These are phyloP conservation scores for Cotesia typhae DNA, from an alignment of 1,140 invertebrate genomes.

Conservation along the genomic window DNA sequence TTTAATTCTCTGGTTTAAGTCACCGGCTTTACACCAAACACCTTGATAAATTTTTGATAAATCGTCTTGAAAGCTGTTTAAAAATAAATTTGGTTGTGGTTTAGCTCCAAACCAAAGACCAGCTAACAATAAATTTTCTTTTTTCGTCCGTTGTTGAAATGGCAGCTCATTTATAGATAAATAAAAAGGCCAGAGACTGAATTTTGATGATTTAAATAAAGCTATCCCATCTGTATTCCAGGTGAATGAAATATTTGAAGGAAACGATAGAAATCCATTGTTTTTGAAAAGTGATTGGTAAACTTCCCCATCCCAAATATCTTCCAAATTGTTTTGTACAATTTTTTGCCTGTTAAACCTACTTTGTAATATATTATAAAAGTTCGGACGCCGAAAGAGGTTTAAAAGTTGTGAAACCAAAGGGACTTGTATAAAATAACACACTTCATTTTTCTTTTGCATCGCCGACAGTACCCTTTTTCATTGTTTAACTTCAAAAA, in stretches of 20 bases:
- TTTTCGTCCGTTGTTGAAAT: neutral
- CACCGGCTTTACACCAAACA: neutral
- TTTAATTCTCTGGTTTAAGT: neutral
- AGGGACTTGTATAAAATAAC: too few species aligned
- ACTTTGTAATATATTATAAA: too few species aligned
- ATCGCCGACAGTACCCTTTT: too few species aligned
- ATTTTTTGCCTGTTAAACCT: too few species aligned
- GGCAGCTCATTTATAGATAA: conserved; percentile 23
- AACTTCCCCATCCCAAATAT: too few species aligned
- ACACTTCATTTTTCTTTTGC: too few species aligned
- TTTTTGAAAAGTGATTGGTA: too few species aligned
- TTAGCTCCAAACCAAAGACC: conserved; percentile 8
- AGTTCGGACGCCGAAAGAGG: too few species aligned
- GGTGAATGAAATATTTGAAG: conserved; percentile 18
- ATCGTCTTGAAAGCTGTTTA: neutral
- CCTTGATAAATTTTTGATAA: neutral
- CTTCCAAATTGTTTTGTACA: too few species aligned
- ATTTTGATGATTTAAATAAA: conserved; percentile 8
- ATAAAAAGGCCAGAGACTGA: conserved; percentile 22
- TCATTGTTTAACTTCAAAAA: neutral
- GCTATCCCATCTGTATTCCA: neutral
- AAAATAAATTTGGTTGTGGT: neutral
- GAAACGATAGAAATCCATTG: too few species aligned
- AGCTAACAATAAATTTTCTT: neutral
- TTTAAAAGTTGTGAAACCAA: too few species aligned